Base-by-base conservation (phyloP, 2,797 vertebrate species). In the Atherinosoma microstoma region DNA sequence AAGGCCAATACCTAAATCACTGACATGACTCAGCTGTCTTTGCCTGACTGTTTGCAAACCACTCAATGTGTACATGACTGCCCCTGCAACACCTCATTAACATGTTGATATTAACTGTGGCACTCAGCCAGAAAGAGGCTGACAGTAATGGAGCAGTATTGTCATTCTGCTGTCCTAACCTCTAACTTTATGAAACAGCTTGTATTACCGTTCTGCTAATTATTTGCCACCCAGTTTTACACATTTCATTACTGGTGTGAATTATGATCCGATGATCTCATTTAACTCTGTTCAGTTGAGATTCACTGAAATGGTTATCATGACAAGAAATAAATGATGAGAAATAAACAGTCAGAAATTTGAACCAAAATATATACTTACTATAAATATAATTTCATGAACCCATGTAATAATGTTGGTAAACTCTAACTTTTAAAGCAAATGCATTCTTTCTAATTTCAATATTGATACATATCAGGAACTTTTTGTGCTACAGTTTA, bases 41-140 rank as follows among this genome's bases (percentile, higher is more conserved):
- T 69, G 34, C 42, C 15, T 64, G 64, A 64, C 57, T 58, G 54
- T 69, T 70, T 64, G 49, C 27, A 49, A 71, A 80, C 67, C 64
- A 73, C 65, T 61, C 63, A 36, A 49, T 15, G 30, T 57, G 57
- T 57, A 42, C 72, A 40, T 54, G 76, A 61, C 66, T 76, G 69
- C 59, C 59, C 34, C 16, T 70, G 18, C 71, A 67, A 59, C 20
- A 27, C 65, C 58, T 89, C 75, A 76, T 87, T 86, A 84, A 71
- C 59, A 60, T 72, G 57, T 67, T 68, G 78, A 82, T 68, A 70
- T 86, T 59, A 87, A 64, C n/a, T 1, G 10, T 58, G 74, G 60
- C 57, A 65, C 70, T 82, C 49, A 79, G 36, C 34, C 73, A 67
- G 57, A 68, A 60, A 29, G 54, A 63, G 40, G 16, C 64, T 36